Percentiles rank a stretch among this genome's conserved stretches.
phyloP scores from a whole-genome alignment of 1,140 invertebrate species.

The Dryas iulia region DNA sequence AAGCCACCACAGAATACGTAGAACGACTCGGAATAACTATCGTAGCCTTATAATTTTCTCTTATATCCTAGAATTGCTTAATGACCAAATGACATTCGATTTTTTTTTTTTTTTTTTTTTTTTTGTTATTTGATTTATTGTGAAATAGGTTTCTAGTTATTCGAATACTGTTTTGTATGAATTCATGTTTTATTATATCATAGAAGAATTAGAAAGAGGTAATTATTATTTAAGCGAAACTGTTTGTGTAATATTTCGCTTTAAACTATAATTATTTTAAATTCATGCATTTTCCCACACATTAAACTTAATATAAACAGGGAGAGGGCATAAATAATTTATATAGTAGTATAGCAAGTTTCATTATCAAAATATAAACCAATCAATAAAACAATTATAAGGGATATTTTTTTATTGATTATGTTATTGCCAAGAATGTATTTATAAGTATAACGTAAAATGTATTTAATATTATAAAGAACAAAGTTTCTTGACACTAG shows the following conservation, averaged over 20 bases:
- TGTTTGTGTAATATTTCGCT: too few species aligned
- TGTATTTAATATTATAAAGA: slow-evolving; percentile 5
- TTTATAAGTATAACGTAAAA: not conserved
- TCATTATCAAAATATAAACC: too few species aligned
- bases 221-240: not conserved
- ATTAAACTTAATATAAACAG: too few species aligned
- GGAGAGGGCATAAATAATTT: too few species aligned
- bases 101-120: not conserved
- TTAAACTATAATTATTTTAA: too few species aligned
- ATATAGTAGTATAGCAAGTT: too few species aligned
- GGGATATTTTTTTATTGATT: too few species aligned
- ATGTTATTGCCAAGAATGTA: too few species aligned
- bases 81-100: not conserved
- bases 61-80: slow-evolving; percentile 13
- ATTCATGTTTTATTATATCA: not conserved
- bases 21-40: slow-evolving; percentile 19
- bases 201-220: not conserved
- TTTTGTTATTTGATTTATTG: not conserved
- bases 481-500: too few species aligned
- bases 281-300: too few species aligned
- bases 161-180: not conserved
- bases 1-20: slow-evolving; percentile 41
- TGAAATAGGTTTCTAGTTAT: not conserved
- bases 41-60: slow-evolving; percentile 24
- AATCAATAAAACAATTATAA: too few species aligned